These are phyloP conservation scores for Scelioninae gen. 2 DNA, from an alignment of 2,888 invertebrate species.

Conservation along the genomic window DNA sequence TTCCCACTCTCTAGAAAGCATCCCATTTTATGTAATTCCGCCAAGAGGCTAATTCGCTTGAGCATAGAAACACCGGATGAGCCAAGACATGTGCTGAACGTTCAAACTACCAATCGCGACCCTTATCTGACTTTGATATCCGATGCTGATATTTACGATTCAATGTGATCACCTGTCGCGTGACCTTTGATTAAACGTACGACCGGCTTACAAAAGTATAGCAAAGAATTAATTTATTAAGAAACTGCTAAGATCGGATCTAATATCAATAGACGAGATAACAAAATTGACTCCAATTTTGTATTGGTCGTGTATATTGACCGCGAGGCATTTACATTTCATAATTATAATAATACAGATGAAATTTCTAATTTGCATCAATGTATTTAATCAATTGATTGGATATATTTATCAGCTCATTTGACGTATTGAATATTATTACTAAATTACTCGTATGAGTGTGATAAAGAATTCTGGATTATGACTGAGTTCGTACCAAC, in stretches of 20 bases:
- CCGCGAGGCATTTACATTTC: constrained; percentile 14
- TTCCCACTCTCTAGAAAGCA: constrained; percentile 58
- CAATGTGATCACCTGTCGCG: constrained; percentile 67
- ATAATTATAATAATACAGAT: constrained; percentile 33
- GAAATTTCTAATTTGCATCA: constrained; percentile 32
- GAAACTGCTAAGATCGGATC: constrained; percentile 36
- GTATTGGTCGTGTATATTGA: constrained; percentile 28
- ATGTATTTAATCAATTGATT: too few relatives aligned
- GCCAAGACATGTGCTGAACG: constrained; percentile 74
- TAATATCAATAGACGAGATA: constrained; percentile 38
- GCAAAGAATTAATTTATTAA: constrained; percentile 49
- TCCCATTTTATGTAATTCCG: constrained; percentile 61
- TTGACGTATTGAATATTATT: too few relatives aligned
- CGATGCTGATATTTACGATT: constrained; percentile 72
- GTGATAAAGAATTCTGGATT: too few relatives aligned
- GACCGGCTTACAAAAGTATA: constrained; percentile 42
- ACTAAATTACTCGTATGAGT: too few relatives aligned
- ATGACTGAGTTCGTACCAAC: neutral
- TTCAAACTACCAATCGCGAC: constrained; percentile 73
- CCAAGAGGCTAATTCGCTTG: constrained; percentile 60
- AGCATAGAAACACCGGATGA: constrained; percentile 63
- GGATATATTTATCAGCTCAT: too few relatives aligned
- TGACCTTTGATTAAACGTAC: constrained; percentile 66
- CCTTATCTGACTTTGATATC: constrained; percentile 71
- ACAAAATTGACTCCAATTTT: constrained; percentile 36